Evolutionary conservation across 2,888 invertebrate species (phyloP).

Genomic region (Agrenia bidenticulata): DNA sequence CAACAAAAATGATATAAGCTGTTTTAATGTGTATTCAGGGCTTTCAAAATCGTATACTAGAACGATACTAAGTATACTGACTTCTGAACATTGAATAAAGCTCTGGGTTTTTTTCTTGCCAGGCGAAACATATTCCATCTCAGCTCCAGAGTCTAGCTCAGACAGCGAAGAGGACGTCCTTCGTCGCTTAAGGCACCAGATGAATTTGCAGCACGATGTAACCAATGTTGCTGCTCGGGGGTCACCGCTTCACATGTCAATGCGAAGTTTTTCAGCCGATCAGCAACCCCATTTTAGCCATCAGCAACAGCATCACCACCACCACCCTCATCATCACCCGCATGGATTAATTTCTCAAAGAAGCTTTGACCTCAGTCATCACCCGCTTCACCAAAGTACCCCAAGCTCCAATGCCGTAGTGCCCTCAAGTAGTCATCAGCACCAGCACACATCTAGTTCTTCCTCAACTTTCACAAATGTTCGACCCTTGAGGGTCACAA

Average conservation of each 20-base stretch:
- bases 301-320: constrained; percentile 29
- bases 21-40: too few relatives aligned
- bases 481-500: constrained; percentile 47
- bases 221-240: neutral
- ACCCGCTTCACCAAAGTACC: constrained; percentile 18
- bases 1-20: too few relatives aligned
- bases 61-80: too few relatives aligned
- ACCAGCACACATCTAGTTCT: constrained; percentile 30
- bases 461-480: constrained; percentile 33
- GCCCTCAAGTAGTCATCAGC: constrained; percentile 17
- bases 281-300: constrained; percentile 16
- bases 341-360: constrained; percentile 29
- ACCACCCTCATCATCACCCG: constrained; percentile 28
- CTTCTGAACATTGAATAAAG: too few relatives aligned
- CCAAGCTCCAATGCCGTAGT: constrained; percentile 10
- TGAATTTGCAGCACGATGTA: constrained; percentile 11
- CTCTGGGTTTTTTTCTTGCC: constrained; percentile 42
- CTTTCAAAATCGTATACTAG: too few relatives aligned
- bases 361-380: constrained; percentile 38
- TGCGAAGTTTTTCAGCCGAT: constrained; percentile 18
- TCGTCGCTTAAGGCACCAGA: constrained; percentile 59
- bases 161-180: constrained; percentile 74
- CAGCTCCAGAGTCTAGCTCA: constrained; percentile 69
- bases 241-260: neutral
- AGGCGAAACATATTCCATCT: constrained; percentile 66